Evolutionary conservation across 2,797 vertebrate species (phyloP), one percentile per base, ranked within the genome.

Genomic region (Poecilia wingei): DNA sequence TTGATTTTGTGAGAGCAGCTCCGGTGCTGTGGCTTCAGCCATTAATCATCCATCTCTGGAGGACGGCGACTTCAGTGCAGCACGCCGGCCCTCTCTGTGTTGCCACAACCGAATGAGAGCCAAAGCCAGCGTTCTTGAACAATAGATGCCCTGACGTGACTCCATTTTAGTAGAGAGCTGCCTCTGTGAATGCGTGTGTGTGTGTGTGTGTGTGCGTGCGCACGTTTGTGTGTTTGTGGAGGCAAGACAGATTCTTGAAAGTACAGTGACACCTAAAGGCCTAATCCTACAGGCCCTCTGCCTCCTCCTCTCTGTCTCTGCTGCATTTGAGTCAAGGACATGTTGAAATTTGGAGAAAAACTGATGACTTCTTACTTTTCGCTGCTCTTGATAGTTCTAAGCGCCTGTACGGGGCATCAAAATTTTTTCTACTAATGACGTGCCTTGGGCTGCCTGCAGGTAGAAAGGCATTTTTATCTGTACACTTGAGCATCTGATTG

Each of bases 241-340:
- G 83, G 88, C 86, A 86, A 89, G 91, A 73, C 77, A 86, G 92
- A 97, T 97, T 98, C 95, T 95, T 98, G 97, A 98, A 98, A 96
- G 95, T 97, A 98, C 96, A 97, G 97, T 98, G 97, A 98, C 97
- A 98, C 97, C 97, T 98, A 97, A 98, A 98, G 97, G 97, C 91
- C 96, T 96, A 94, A 95, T 95, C 95, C 95, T 91, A 91, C 89
- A 91, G 90, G 81, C 87, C 87, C 91, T 75, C 76, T 82, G 76
- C 36, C 7, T 86, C 79, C 79, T 76, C 75, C 46, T 49, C 33
- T n/a, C 43, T 55, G 43, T 71, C 75, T 36, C 41, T 73, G 49
- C 45, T 82, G 84, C 95, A 95, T 95, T 97, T 94, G 81, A 97
- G 95, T 97, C 96, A 98, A 98, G 97, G 97, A 95, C 97, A 96